Evolutionary conservation across 2,888 invertebrate species (phyloP).

Genomic region (Gymnocheta viridis): DNA sequence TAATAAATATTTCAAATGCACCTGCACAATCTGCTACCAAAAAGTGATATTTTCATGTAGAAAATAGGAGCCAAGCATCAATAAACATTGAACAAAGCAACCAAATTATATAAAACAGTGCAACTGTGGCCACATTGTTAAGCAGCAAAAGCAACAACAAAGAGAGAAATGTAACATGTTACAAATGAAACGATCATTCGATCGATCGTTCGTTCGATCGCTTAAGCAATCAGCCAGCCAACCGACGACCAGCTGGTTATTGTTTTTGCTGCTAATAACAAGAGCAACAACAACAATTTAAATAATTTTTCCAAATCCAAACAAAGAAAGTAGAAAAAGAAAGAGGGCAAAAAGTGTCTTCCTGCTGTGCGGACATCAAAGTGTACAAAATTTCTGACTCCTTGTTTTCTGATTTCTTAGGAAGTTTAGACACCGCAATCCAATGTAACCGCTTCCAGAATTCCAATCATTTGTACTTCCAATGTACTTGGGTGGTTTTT

Average conservation of each 20-base stretch:
- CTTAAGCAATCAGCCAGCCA: background rate
- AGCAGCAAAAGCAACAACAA: background rate
- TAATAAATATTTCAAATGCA: constrained; percentile 34
- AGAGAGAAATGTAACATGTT: constrained; percentile 1
- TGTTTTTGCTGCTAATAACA: constrained; percentile 58
- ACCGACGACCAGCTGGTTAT: constrained; percentile 61
- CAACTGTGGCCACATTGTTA: constrained; percentile 63
- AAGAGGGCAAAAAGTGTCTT: constrained; percentile 57
- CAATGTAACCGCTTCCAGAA: background rate
- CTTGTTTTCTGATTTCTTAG: constrained; percentile 14
- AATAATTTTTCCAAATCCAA: constrained; percentile 48
- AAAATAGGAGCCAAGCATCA: constrained; percentile 34
- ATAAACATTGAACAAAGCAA: constrained; percentile 34
- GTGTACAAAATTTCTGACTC: constrained; percentile 51
- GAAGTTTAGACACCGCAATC: constrained; percentile 10
- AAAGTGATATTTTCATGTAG: constrained; percentile 38
- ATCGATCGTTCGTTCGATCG: background rate
- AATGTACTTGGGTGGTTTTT: constrained; percentile 38
- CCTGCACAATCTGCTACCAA: constrained; percentile 44
- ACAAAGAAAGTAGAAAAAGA: constrained; percentile 18
- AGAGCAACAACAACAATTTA: constrained; percentile 51
- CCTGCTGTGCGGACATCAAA: constrained; percentile 69
- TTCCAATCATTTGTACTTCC: background rate
- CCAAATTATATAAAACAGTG: constrained; percentile 13
- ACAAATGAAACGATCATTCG: constrained; percentile 5